Percentiles rank a stretch among this genome's conserved stretches.
These are phyloP conservation scores for Argyresthia albistria DNA, from an alignment of 2,888 invertebrate species.

Conservation along the genomic window DNA sequence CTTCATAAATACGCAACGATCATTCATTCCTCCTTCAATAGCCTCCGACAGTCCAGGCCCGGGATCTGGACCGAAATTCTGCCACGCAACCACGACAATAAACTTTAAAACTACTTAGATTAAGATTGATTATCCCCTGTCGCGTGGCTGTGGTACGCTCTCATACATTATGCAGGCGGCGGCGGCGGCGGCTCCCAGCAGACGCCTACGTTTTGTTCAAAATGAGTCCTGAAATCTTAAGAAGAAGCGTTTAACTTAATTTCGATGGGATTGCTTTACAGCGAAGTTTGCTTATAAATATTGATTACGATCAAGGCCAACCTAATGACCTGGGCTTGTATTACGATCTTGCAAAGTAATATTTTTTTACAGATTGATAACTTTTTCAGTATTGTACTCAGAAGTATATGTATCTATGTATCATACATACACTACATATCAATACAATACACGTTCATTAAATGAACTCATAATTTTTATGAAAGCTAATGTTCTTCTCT, in stretches of 20 bases:
- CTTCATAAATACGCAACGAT: constrained; percentile 28
- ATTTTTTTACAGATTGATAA: too few species aligned
- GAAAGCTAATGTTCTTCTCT: too few species aligned
- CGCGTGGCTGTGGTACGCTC: constrained; percentile 1
- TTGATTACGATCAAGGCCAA: too few species aligned
- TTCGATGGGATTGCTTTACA: background rate
- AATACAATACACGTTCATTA: too few species aligned
- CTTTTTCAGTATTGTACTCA: too few species aligned
- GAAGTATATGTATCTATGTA: too few species aligned
- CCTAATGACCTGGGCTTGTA: too few species aligned
- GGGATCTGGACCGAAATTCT: background rate
- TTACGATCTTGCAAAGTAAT: too few species aligned
- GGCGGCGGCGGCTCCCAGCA: constrained; percentile 16
- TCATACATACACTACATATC: too few species aligned
- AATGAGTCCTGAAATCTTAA: constrained; percentile 22
- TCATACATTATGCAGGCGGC: constrained; percentile 36
- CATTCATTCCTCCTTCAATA: constrained; percentile 16
- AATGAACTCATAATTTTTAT: too few species aligned
- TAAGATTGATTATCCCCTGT: background rate
- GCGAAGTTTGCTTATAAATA: background rate
- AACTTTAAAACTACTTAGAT: too few species aligned
- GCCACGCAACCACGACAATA: too few species aligned
- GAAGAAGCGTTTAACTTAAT: constrained; percentile 1
- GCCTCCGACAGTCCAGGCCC: background rate
- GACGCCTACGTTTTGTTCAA: constrained; percentile 15